These are phyloP conservation scores for Ennomos quercinarius DNA, from an alignment of 2,888 invertebrate genomes.

Conservation along the genomic window DNA sequence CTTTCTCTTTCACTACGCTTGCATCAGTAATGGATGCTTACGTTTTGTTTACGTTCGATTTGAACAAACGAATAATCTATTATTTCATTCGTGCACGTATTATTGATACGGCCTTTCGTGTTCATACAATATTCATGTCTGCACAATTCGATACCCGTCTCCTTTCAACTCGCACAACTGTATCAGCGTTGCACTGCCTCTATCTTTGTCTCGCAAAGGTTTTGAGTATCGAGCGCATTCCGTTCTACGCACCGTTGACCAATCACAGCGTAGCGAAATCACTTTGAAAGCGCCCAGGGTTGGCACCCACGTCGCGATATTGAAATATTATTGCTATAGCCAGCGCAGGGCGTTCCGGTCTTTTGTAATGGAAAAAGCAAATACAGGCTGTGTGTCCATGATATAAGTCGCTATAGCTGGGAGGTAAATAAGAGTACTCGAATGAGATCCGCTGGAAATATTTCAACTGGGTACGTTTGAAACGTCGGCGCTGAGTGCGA, in stretches of 20 bases:
- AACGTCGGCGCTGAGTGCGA: conserved; percentile 74
- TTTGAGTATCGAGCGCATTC: conserved; percentile 65
- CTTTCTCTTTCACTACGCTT: conserved; percentile 54
- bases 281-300: conserved; percentile 69
- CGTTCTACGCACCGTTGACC: conserved; percentile 50
- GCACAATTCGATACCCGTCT: conserved; percentile 58
- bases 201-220: conserved; percentile 55
- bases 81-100: conserved; percentile 85
- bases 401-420: conserved; percentile 44
- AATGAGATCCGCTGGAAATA: conserved; percentile 67
- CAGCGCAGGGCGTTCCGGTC: conserved; percentile 72
- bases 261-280: conserved; percentile 71
- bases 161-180: conserved; percentile 43
- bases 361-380: conserved; percentile 84
- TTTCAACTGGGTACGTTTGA: conserved; percentile 60
- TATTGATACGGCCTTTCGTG: conserved; percentile 80
- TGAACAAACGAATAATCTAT: conserved; percentile 85
- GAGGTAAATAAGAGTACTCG: conserved; percentile 75
- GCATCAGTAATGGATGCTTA: conserved; percentile 81
- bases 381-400: conserved; percentile 56
- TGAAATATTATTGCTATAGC: conserved; percentile 80
- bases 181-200: conserved; percentile 2
- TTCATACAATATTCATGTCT: conserved; percentile 77
- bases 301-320: conserved; percentile 70
- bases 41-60: conserved; percentile 84